Conservation (phyloP, 2,113 vertebrate species). For the Symphodus melops region DNA sequence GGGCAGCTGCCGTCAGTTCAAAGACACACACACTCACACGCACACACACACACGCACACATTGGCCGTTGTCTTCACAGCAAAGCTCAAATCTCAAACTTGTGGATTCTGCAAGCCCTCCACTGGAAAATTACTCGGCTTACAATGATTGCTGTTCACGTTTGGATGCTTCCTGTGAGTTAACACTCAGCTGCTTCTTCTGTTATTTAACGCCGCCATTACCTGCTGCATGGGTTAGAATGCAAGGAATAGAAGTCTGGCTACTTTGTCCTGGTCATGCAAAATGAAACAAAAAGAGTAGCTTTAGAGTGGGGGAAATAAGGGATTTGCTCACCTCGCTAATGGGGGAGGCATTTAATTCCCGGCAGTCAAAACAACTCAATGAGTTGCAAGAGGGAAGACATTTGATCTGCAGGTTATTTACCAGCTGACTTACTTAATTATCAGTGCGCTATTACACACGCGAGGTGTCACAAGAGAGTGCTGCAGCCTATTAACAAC, state of each 20-base stretch:
- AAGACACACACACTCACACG: conserved; percentile 37
- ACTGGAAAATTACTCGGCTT: no score
- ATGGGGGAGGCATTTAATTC: conserved; percentile 26
- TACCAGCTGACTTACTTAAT: conserved; percentile 39
- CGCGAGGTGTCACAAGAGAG: not conserved
- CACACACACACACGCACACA: conserved; percentile 22
- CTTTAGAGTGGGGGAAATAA: not conserved
- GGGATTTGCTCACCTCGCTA: not conserved
- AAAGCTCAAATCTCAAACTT: conserved; percentile 13
- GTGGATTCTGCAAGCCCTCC: not conserved
- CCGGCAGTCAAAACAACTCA: conserved; percentile 26
- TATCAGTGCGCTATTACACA: conserved; percentile 24
- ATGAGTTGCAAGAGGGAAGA: conserved; percentile 12
- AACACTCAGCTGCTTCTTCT: not conserved
- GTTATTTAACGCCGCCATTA: not conserved
- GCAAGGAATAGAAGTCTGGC: not conserved
- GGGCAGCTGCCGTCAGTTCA: conserved; percentile 60
- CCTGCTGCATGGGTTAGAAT: not conserved
- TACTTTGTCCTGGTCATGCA: not conserved
- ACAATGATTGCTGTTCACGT: not conserved
- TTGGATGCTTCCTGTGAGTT: not conserved
- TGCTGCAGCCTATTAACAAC: conserved; percentile 3
- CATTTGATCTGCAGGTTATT: conserved; percentile 46
- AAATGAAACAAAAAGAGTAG: not conserved
- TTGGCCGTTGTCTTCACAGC: conserved; percentile 33